These are phyloP conservation scores for Apistogramma diplotaenia DNA, from an alignment of 2,113 vertebrate species.

Conservation along the genomic window DNA sequence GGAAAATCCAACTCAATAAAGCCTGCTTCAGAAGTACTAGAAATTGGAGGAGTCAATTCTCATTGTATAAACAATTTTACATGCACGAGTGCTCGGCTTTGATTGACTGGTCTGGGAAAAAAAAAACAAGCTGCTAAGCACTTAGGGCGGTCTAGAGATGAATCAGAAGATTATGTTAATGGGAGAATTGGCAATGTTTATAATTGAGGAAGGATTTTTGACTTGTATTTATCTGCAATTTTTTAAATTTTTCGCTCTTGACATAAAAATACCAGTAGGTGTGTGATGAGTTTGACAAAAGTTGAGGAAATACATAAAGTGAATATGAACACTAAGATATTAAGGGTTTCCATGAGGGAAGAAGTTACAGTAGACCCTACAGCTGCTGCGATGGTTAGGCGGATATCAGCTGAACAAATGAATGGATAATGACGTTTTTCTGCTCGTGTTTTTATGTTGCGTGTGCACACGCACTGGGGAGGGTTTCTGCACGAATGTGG, in stretches of 20 bases:
- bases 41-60: constrained; percentile 17
- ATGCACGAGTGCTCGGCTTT: neutral
- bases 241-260: neutral
- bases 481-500: neutral
- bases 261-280: neutral
- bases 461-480: neutral
- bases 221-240: neutral
- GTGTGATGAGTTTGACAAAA: neutral
- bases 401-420: neutral
- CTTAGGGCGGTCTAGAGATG: neutral
- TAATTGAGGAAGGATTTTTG: neutral
- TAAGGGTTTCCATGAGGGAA: neutral
- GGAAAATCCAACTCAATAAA: constrained; percentile 5
- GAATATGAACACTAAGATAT: neutral
- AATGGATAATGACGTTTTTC: neutral
- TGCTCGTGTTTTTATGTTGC: neutral
- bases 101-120: neutral
- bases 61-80: neutral
- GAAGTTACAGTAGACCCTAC: too few relatives aligned
- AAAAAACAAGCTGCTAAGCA: neutral
- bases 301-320: neutral
- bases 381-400: too few relatives aligned
- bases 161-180: neutral
- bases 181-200: neutral
- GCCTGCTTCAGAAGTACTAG: neutral